Evolutionary conservation across 2,888 invertebrate genomes (phyloP).

Genomic region (Macrophya alboannulata): DNA sequence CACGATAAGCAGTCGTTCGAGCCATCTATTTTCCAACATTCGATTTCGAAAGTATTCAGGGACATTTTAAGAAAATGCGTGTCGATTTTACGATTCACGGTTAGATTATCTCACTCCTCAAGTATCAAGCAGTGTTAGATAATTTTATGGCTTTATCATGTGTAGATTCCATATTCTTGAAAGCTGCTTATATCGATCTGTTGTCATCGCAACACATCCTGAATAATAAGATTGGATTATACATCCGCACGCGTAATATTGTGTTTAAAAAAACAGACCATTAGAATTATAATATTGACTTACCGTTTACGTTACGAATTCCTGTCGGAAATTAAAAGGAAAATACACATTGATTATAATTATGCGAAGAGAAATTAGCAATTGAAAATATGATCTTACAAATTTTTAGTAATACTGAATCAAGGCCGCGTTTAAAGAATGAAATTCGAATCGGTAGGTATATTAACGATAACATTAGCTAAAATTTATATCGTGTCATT

Average conservation of each 20-base stretch:
- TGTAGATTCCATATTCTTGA: neutral
- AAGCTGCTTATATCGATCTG: conserved; percentile 34
- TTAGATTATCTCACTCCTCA: neutral
- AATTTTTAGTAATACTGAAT: neutral
- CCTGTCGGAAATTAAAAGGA: neutral
- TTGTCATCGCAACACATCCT: conserved; percentile 32
- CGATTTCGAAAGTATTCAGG: neutral
- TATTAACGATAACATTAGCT: neutral
- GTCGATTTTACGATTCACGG: neutral
- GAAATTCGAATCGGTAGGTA: too few relatives aligned
- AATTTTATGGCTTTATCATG: neutral
- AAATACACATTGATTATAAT: neutral
- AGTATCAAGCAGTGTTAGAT: neutral
- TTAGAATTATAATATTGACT: neutral
- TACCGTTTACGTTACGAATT: neutral
- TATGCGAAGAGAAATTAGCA: neutral
- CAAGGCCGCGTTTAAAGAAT: too few relatives aligned
- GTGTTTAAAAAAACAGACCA: neutral
- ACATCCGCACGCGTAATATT: neutral
- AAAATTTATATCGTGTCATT: neutral
- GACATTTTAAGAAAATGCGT: conserved; percentile 1
- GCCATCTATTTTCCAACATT: neutral
- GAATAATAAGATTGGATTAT: conserved; percentile 26
- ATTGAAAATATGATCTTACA: neutral
- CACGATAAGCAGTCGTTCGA: conserved; percentile 18